phyloP scores from a whole-genome alignment of 2,888 invertebrate species.

The Ethmia dodecea region DNA sequence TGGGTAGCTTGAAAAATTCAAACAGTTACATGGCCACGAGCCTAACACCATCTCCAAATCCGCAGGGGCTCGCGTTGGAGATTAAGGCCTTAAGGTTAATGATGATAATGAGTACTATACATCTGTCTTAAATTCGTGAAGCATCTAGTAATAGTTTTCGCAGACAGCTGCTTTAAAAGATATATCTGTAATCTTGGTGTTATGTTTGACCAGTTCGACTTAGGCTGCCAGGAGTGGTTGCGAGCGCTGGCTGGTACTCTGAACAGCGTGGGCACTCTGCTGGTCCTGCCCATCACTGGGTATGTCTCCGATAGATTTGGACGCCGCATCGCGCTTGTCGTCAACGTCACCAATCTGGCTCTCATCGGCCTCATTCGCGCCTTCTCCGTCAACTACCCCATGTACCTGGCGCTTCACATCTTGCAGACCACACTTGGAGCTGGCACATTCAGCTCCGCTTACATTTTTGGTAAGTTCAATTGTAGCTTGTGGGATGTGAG shows the following conservation, averaged over 20 bases:
- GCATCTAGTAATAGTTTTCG: no score
- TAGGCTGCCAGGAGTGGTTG: slow-evolving; percentile 83
- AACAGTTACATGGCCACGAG: no score
- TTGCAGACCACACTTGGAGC: slow-evolving; percentile 72
- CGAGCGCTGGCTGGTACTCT: slow-evolving; percentile 84
- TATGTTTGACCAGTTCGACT: slow-evolving; percentile 71
- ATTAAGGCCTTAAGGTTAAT: no score
- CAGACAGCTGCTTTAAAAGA: no score
- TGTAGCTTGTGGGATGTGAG: no score
- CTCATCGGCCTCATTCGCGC: slow-evolving; percentile 71
- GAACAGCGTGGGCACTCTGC: slow-evolving; percentile 82
- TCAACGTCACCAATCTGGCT: slow-evolving; percentile 59
- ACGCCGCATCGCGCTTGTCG: slow-evolving; percentile 64
- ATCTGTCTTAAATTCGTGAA: no score
- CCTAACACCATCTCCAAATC: no score
- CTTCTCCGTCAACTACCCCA: slow-evolving; percentile 73
- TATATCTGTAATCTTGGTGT: not conserved
- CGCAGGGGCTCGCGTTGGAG: no score
- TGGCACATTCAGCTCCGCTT: slow-evolving; percentile 73
- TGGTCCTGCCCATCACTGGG: slow-evolving; percentile 83
- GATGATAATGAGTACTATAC: no score
- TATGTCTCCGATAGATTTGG: slow-evolving; percentile 82
- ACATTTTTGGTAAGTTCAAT: slow-evolving; percentile 53
- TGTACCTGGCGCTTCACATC: slow-evolving; percentile 72
- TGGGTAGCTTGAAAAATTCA: no score